phyloP scores from a whole-genome alignment of 2,797 vertebrate genomes.

The Nannoperca obscura region DNA sequence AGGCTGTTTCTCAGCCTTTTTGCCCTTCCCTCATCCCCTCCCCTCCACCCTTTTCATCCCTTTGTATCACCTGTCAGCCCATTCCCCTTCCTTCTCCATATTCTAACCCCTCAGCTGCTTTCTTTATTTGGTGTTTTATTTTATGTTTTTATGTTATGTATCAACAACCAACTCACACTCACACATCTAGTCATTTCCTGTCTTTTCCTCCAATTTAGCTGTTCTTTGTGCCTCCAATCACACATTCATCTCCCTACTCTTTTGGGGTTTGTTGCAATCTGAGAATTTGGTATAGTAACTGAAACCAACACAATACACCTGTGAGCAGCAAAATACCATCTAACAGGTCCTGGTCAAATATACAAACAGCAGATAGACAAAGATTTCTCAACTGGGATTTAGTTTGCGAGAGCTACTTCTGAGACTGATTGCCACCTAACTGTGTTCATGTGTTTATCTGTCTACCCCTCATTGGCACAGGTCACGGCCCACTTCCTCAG shows the following conservation, averaged over 20 bases:
- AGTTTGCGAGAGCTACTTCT: neutral
- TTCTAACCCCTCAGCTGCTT: neutral
- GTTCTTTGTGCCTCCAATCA: neutral
- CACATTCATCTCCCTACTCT: neutral
- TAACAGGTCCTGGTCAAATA: neutral
- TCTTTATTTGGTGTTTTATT: neutral
- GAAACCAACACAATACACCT: neutral
- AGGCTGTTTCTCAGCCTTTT: conserved; percentile 43
- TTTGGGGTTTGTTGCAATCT: conserved; percentile 1
- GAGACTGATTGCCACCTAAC: neutral
- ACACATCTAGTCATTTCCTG: neutral
- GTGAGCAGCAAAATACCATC: neutral
- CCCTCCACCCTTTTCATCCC: conserved; percentile 17
- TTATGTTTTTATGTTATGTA: neutral
- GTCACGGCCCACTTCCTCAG: conserved; percentile 94
- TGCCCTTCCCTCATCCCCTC: neutral
- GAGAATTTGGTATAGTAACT: neutral
- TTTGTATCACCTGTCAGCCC: conserved; percentile 38
- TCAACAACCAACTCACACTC: neutral
- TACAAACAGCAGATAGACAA: neutral
- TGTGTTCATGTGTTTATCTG: conserved; percentile 7
- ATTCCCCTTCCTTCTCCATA: conserved; percentile 12
- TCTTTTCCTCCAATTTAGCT: neutral
- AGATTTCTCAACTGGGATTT: neutral
- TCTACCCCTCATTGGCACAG: conserved; percentile 74